Evolutionary conservation across 2,113 vertebrate genomes (phyloP).

Genomic region (Sander lucioperca): DNA sequence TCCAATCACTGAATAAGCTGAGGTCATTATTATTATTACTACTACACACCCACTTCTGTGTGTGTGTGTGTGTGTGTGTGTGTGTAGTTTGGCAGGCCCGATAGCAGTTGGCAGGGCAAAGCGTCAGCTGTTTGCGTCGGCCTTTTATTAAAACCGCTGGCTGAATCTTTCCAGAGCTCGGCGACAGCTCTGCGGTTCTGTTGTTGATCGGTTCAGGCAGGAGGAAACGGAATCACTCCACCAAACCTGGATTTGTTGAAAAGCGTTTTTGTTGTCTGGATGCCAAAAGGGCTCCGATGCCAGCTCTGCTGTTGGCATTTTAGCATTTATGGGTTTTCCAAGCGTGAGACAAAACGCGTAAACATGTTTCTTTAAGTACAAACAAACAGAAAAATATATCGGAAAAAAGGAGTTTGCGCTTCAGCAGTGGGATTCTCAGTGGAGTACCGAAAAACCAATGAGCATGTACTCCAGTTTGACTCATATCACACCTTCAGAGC

Average conservation of each 20-base stretch:
- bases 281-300: neutral
- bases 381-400: no score
- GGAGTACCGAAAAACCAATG: no score
- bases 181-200: slow-evolving; percentile 45
- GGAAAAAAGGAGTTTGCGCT: no score
- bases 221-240: slow-evolving; percentile 36
- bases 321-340: neutral
- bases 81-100: slow-evolving; percentile 60
- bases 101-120: slow-evolving; percentile 61
- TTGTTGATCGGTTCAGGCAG: slow-evolving; percentile 57
- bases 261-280: neutral
- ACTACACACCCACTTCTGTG: slow-evolving; percentile 20
- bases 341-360: neutral
- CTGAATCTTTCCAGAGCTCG: slow-evolving; percentile 71
- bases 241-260: slow-evolving; percentile 19
- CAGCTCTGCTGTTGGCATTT: neutral
- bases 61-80: slow-evolving; percentile 16
- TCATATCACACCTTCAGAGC: neutral
- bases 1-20: slow-evolving; percentile 59
- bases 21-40: slow-evolving; percentile 61
- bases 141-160: slow-evolving; percentile 67
- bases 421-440: no score
- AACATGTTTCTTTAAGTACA: neutral
- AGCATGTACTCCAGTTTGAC: no score
- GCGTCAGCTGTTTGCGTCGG: slow-evolving; percentile 69